Base-by-base conservation (phyloP, 1,140 invertebrate genomes). In the Homarus americanus region DNA sequence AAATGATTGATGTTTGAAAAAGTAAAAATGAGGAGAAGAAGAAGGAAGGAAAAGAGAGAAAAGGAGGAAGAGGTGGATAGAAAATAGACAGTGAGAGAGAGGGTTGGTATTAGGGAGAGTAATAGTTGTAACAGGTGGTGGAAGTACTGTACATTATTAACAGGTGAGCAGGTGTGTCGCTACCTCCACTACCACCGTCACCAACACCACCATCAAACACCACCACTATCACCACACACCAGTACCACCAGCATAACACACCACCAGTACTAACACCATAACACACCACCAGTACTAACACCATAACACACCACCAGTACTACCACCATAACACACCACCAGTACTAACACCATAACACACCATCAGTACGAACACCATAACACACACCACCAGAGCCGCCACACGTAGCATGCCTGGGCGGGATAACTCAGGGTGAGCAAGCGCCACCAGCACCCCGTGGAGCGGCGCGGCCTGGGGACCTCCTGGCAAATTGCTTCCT, bases 401-500 rank as follows among this genome's bases (percentile, higher is more conserved):
- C n/a, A n/a, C n/a, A n/a, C 2, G 32, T 82, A 63, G 79, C 79
- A 53, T 82, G 79, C 32, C 17, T 32, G 32, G 49, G n/a, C 28
- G n/a, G 49, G 79, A 82, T 82, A 82, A 82, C 49, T 82, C 79
- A 82, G 49, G 15, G 28, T 63, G 79, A 69, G 63, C 63, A 69
- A 69, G 53, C 53, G 36, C 41, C 72, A 73, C 32, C 72, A 75
- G n/a, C 28, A 75, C 9, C 72, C 7, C n/a, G 0, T 28, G 66
- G 7, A 17, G 66, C 36, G 40, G n/a, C 76, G 40, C 76, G 53
- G 28, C 49, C 34, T 38, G 24, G 40, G 72, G 66, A 73, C 82
- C 82, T 49, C 34, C 66, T 83, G 82, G 58, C 82, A 86, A 86
- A 76, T 86, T 86, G 41, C 83, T 86, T 85, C 69, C 82, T 75